These are phyloP conservation scores for Crocidura indochinensis DNA, from an alignment of 2,797 vertebrate species.

Conservation along the genomic window DNA sequence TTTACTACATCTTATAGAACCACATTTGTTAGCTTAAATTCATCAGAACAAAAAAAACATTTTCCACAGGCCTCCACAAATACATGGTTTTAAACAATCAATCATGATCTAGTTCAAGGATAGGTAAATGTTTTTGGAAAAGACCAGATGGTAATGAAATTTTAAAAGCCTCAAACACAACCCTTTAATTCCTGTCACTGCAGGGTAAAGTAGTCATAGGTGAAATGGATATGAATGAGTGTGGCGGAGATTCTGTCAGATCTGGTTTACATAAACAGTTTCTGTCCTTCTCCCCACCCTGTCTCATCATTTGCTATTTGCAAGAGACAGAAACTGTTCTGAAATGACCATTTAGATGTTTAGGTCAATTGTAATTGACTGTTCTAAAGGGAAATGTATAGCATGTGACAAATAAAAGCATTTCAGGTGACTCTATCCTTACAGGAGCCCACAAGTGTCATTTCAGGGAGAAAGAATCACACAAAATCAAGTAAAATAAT, in stretches of 20 bases:
- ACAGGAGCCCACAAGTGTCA: not conserved
- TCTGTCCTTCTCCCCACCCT: too few species aligned
- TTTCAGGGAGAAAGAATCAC: not conserved
- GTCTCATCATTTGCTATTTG: not conserved
- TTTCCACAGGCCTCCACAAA: not conserved
- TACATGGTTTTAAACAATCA: not conserved
- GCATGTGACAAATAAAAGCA: not conserved
- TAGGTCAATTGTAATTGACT: not conserved
- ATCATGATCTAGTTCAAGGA: constrained; percentile 18
- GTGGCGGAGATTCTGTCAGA: not conserved
- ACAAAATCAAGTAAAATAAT: not conserved
- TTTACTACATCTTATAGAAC: constrained; percentile 11
- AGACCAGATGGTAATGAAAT: not conserved
- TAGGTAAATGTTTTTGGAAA: not conserved
- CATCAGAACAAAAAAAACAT: not conserved
- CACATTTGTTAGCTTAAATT: constrained; percentile 17
- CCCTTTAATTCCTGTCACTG: not conserved
- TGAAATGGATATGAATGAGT: not conserved
- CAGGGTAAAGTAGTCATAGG: not conserved
- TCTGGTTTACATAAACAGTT: not conserved
- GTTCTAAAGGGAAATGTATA: not conserved
- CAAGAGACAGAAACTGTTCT: not conserved
- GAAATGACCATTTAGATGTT: not conserved
- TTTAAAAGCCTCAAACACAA: not conserved
- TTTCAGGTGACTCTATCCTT: not conserved